Base-by-base conservation (phyloP, 2,888 invertebrate species). In the Criorhina ranunculi region DNA sequence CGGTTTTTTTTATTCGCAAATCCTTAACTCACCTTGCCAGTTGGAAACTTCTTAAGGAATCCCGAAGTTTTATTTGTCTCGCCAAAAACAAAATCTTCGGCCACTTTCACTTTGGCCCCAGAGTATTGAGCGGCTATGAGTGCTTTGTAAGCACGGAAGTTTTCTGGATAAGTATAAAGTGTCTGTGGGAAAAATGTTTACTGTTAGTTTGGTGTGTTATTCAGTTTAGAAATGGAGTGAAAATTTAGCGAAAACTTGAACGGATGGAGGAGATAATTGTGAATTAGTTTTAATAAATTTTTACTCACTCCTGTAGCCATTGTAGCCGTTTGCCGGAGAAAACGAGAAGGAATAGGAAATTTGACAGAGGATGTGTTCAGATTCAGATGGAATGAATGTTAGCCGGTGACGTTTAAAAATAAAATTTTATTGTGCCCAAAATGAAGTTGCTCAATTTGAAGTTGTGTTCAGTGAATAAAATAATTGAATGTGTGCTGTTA, bases 41-140 rank as follows among this genome's bases (percentile, higher is more conserved):
- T 93, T n/a, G 98, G 98, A 92, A 99, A 99, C 93, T 99, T 99
- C 92, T 96, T 95, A 88, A 97, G 93, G 93, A 98, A 99, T 62
- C 93, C 95, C 87, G 95, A 95, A 75, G 95, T 93, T 92, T 97
- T 97, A 93, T 99, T 98, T 86, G 98, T 98, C 92, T 97, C 97
- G 82, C 98, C 99, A 90, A 98, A 97, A 88, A 96, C 96, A 92
- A 99, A 99, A 91, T 95, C 95, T 83, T 95, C 94, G 88, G 95
- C 95, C 88, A 97, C 93, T 94, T 96, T 96, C 90, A 98, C 94
- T 91, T 96, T 95, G 89, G 95, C 95, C 90, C 98, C 98, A 88
- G 98, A 97, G 93, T 97, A 99, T 93, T 98, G 95, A 91, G 99
- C 99, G 91, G 99, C 99, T 92, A 99, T 98, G 92, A 99, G 95